phyloP scores from a whole-genome alignment of 2,888 invertebrate genomes.

The Eulithis prunata region DNA sequence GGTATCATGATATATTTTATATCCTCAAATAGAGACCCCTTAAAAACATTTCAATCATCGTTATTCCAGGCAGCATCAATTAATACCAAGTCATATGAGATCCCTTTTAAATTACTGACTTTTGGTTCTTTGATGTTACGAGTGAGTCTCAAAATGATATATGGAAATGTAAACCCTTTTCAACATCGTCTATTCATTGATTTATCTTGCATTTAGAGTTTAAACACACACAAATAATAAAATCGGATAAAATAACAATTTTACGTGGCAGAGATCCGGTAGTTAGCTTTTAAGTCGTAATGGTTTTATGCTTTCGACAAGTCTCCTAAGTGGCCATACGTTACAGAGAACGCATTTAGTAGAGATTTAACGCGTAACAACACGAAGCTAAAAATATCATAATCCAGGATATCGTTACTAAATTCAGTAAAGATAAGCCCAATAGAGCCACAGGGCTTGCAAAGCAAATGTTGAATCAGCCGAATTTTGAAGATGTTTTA shows the following conservation, averaged over 20 bases:
- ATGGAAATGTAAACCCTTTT: slow-evolving; percentile 49
- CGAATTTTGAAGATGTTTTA: no score
- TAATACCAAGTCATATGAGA: slow-evolving; percentile 51
- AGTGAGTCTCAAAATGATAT: slow-evolving; percentile 53
- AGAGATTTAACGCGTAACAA: slow-evolving; percentile 36
- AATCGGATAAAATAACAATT: slow-evolving; percentile 51
- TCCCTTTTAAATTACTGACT: slow-evolving; percentile 51
- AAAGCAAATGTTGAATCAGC: not conserved
- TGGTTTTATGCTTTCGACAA: slow-evolving; percentile 50
- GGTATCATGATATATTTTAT: no score
- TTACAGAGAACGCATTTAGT: slow-evolving; percentile 37
- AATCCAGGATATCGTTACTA: slow-evolving; percentile 6
- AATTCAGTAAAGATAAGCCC: not conserved
- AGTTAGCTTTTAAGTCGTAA: slow-evolving; percentile 50
- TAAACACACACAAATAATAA: slow-evolving; percentile 51
- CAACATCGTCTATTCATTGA: slow-evolving; percentile 46
- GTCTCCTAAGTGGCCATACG: slow-evolving; percentile 41
- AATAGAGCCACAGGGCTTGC: slow-evolving; percentile 4
- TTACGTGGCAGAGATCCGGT: slow-evolving; percentile 56
- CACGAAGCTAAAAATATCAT: slow-evolving; percentile 33
- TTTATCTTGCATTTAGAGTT: slow-evolving; percentile 51
- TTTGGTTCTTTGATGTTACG: slow-evolving; percentile 32
- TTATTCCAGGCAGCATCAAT: slow-evolving; percentile 6
- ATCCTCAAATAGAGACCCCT: no score
- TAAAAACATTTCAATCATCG: slow-evolving; percentile 14